Percentiles rank a stretch among this genome's conserved stretches.
phyloP scores from a whole-genome alignment of 1,140 invertebrate species.

The Macrobrachium rosenbergii region DNA sequence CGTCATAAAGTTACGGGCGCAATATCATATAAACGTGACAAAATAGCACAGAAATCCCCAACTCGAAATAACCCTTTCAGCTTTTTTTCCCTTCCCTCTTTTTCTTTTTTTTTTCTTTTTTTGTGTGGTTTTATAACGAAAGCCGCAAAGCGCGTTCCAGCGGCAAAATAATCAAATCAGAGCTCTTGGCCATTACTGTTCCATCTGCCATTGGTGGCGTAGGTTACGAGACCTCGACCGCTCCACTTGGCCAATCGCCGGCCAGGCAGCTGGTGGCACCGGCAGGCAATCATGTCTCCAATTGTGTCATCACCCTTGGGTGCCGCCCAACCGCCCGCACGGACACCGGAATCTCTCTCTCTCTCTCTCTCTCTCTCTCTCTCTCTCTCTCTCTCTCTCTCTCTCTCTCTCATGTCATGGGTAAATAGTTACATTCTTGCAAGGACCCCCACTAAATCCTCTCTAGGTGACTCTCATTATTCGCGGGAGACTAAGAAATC shows the following conservation, averaged over 20 bases:
- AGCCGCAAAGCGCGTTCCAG: conserved; percentile 13
- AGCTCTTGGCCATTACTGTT: conserved; percentile 43
- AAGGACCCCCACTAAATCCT: no score
- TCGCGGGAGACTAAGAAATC: no score
- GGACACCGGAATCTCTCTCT: no score
- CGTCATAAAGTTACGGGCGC: conserved; percentile 52
- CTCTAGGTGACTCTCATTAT: no score
- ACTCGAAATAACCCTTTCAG: conserved; percentile 52
- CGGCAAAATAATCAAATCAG: conserved; percentile 59
- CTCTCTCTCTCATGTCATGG: no score
- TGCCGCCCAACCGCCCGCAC: neutral
- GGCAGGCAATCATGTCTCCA: conserved; percentile 48
- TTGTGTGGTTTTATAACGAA: neutral
- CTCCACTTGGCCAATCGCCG: conserved; percentile 50
- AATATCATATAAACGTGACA: conserved; percentile 57
- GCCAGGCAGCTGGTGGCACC: conserved; percentile 39
- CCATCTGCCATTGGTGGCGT: conserved; percentile 51
- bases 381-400: no score
- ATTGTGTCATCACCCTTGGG: conserved; percentile 54
- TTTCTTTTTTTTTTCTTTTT: neutral
- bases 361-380: no score
- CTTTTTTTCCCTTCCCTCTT: conserved; percentile 5
- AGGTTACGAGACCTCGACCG: conserved; percentile 32
- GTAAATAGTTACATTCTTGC: no score
- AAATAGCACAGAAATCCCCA: conserved; percentile 47